phyloP scores from a whole-genome alignment of 2,888 invertebrate species.

The Volucella inanis region DNA sequence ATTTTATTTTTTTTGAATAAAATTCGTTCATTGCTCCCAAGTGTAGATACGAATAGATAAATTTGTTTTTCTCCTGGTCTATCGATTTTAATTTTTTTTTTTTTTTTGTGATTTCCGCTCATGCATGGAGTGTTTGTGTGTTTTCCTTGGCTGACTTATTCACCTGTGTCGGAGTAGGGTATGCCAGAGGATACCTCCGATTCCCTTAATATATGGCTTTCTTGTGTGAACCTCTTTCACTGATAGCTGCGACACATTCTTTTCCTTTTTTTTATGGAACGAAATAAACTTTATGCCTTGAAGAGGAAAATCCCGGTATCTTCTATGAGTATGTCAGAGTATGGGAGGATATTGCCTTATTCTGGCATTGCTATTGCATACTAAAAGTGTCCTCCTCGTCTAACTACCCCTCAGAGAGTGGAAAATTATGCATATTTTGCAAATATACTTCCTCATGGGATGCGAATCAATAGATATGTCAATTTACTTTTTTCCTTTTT shows the following conservation, averaged over 20 bases:
- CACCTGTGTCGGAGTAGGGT: conserved; percentile 22
- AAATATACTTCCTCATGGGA: conserved; percentile 70
- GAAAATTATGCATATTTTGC: conserved; percentile 69
- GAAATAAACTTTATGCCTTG: conserved; percentile 8
- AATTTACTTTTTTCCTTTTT: conserved; percentile 27
- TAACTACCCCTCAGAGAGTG: conserved; percentile 41
- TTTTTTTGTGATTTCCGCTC: conserved; percentile 3
- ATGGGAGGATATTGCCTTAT: conserved; percentile 9
- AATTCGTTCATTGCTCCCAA: conserved; percentile 23
- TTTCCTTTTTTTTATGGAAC: not conserved
- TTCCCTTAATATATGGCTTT: conserved; percentile 21
- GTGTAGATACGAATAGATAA: conserved; percentile 1
- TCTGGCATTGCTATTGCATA: conserved; percentile 31
- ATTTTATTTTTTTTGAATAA: no score
- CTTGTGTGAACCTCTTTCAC: conserved; percentile 8
- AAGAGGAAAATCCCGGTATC: conserved; percentile 5
- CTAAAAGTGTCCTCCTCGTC: conserved; percentile 31
- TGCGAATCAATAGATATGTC: conserved; percentile 56
- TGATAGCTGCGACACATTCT: not conserved
- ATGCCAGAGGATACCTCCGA: not conserved
- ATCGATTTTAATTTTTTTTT: not conserved
- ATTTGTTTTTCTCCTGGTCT: conserved; percentile 25
- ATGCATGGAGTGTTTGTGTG: conserved; percentile 16
- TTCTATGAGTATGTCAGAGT: conserved; percentile 5
- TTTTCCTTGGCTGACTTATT: conserved; percentile 40